A percentile compares a stretch with the other conserved stretches of the same genome.
Conservation (phyloP, 2,113 vertebrate genomes). For the Acrocephalus kingi region DNA sequence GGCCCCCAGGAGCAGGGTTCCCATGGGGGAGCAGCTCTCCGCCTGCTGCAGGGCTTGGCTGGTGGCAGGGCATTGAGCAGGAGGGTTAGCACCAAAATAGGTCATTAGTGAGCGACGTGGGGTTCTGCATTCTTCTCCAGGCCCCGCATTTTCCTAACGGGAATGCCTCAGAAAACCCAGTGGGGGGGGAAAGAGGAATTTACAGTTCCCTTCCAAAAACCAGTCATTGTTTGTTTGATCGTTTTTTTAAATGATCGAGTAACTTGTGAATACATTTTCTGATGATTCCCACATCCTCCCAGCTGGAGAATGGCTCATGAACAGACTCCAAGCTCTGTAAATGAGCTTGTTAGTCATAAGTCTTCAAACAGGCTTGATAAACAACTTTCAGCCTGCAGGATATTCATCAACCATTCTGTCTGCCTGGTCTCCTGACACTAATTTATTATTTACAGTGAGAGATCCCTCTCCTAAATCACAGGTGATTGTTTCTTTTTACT, state of each 20-base stretch:
- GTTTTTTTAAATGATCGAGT: slow-evolving; percentile 52
- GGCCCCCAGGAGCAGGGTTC: not conserved
- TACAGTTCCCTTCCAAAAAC: slow-evolving; percentile 45
- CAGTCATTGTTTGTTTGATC: slow-evolving; percentile 60
- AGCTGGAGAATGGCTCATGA: slow-evolving; percentile 52
- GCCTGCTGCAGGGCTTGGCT: not conserved
- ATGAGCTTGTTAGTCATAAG: slow-evolving; percentile 68
- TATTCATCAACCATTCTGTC: slow-evolving; percentile 59
- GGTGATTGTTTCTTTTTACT: slow-evolving; percentile 58
- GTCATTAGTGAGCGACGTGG: not conserved
- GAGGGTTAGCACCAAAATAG: slow-evolving; percentile 24
- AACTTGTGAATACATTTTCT: slow-evolving; percentile 70
- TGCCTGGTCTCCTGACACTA: slow-evolving; percentile 46
- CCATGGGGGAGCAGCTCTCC: not conserved
- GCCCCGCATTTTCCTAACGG: not conserved
- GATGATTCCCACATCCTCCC: slow-evolving; percentile 71
- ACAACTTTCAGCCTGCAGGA: slow-evolving; percentile 66
- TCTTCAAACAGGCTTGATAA: slow-evolving; percentile 66
- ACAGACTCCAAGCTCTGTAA: slow-evolving; percentile 59
- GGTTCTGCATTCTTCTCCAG: slow-evolving; percentile 35
- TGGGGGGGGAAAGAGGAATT: slow-evolving; percentile 20
- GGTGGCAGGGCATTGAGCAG: not conserved
- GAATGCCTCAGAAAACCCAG: slow-evolving; percentile 39
- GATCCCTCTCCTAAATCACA: slow-evolving; percentile 56
- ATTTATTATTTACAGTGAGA: slow-evolving; percentile 55